Evolutionary conservation across 2,113 vertebrate species (phyloP).

Genomic region (Spermophilus dauricus): DNA sequence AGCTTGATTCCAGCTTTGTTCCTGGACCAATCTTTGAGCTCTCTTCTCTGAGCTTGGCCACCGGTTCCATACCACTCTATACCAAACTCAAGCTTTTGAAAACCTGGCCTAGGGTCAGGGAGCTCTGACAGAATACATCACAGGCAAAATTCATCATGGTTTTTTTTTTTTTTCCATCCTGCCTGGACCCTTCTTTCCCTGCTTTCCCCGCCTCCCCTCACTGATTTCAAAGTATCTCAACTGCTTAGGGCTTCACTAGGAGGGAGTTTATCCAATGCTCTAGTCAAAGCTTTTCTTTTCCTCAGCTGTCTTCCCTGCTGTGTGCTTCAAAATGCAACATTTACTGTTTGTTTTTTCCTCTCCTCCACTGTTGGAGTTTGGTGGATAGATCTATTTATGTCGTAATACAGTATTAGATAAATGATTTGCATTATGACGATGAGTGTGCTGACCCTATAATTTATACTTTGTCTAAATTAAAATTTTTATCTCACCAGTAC

Average conservation of each 20-base stretch:
- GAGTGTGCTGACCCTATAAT: not conserved
- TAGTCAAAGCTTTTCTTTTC: not conserved
- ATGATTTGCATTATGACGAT: not conserved
- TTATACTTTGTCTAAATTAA: not conserved
- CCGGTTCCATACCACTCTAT: not conserved
- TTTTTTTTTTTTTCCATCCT: not conserved
- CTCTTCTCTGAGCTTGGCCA: not conserved
- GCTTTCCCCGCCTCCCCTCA: not conserved
- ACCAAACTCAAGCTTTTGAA: not conserved
- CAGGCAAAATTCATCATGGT: not conserved
- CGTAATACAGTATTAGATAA: not conserved
- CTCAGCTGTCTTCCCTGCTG: not conserved
- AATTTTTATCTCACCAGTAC: not conserved
- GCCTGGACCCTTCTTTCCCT: not conserved
- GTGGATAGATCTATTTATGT: not conserved
- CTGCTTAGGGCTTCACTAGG: not conserved
- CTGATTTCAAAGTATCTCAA: conserved; percentile 26
- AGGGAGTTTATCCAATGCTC: conserved; percentile 16
- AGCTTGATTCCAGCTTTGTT: conserved; percentile 57
- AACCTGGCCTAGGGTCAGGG: not conserved
- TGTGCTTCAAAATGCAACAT: not conserved
- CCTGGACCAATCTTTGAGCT: conserved; percentile 47
- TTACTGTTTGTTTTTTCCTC: not conserved
- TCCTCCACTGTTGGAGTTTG: not conserved
- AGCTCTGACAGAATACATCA: not conserved